Conservation (phyloP, 2,888 invertebrate species). For the Ctena decussata region DNA sequence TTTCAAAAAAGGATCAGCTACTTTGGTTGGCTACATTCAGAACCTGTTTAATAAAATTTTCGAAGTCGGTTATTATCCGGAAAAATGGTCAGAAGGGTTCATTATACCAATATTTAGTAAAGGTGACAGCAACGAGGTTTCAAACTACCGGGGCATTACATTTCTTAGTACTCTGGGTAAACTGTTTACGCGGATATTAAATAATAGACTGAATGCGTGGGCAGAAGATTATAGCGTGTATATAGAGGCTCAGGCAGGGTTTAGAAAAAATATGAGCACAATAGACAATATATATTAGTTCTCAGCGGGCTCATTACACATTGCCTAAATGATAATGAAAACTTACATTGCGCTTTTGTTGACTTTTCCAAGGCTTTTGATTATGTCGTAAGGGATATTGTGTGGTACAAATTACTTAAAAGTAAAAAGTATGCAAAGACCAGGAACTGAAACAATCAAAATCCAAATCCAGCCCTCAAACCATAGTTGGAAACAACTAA, state of each 20-base stretch:
- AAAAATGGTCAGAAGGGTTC: neutral
- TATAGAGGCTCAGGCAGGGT: neutral
- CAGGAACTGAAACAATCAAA: too few species aligned
- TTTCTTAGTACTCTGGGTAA: neutral
- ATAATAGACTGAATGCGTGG: neutral
- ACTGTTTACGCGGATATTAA: neutral
- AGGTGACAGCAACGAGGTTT: neutral
- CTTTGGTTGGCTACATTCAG: neutral
- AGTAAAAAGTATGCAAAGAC: neutral
- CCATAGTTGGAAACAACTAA: too few species aligned
- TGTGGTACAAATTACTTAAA: neutral
- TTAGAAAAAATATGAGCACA: neutral
- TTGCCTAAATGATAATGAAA: neutral
- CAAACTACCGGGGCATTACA: neutral
- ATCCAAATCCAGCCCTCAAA: too few species aligned
- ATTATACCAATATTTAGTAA: neutral
- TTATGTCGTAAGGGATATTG: neutral
- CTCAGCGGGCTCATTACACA: neutral
- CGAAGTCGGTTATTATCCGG: neutral
- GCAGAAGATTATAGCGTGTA: neutral
- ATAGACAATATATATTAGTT: neutral
- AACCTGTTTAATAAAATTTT: neutral
- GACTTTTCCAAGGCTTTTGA: conserved; percentile 10
- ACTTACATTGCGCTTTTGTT: neutral
- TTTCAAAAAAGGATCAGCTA: neutral